Percentiles rank a stretch among this genome's conserved stretches.
These are phyloP conservation scores for Arge pagana DNA, from an alignment of 2,888 invertebrate species.

Conservation along the genomic window DNA sequence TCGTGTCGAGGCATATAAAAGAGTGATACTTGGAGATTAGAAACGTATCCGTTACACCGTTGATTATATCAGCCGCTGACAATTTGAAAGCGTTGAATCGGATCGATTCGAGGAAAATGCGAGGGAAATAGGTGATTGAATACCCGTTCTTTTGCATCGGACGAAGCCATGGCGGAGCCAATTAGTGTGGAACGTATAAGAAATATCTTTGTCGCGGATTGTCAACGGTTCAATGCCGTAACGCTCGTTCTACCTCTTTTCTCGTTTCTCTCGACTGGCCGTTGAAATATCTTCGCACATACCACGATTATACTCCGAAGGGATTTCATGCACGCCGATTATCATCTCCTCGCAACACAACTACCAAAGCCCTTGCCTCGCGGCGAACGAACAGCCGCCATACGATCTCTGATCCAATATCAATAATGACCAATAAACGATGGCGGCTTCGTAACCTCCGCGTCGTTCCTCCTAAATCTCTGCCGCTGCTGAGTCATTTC, in stretches of 20 bases:
- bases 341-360: slow-evolving; percentile 8
- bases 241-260: too few relatives aligned
- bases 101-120: slow-evolving; percentile 4
- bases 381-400: slow-evolving; percentile 1
- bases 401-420: slow-evolving; percentile 19
- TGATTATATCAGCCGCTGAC: too few relatives aligned
- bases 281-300: not conserved
- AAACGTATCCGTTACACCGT: too few relatives aligned
- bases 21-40: too few relatives aligned
- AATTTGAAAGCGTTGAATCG: too few relatives aligned
- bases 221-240: not conserved
- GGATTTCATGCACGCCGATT: slow-evolving; percentile 10
- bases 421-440: slow-evolving; percentile 22
- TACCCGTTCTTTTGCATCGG: slow-evolving; percentile 6
- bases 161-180: slow-evolving; percentile 11
- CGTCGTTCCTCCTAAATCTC: slow-evolving; percentile 14
- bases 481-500: slow-evolving; percentile 15
- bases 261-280: not conserved
- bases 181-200: slow-evolving; percentile 1
- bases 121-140: slow-evolving; percentile 2
- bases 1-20: too few relatives aligned
- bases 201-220: slow-evolving; percentile 4
- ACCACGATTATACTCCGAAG: not conserved
- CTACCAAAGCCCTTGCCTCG: not conserved
- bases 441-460: slow-evolving; percentile 12